These are phyloP conservation scores for Gobionotothen gibberifrons DNA, from an alignment of 2,797 vertebrate genomes.

Conservation along the genomic window DNA sequence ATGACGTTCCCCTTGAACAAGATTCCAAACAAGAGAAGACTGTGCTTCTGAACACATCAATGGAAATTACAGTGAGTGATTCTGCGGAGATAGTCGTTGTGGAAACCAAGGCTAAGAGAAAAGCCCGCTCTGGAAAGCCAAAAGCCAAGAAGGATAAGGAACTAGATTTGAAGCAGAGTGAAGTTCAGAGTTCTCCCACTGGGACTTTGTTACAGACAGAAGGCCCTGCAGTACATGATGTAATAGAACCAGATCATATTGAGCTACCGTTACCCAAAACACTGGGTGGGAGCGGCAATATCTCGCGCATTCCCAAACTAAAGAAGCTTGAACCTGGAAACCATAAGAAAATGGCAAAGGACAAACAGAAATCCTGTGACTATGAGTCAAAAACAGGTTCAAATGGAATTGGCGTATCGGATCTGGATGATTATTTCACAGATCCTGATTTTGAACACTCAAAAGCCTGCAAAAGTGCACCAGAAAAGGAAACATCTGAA, in stretches of 20 bases:
- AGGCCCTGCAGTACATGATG: not conserved
- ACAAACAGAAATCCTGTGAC: slow-evolving; percentile 12
- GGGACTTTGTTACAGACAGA: slow-evolving; percentile 7
- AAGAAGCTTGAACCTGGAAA: slow-evolving; percentile 30
- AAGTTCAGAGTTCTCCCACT: not conserved
- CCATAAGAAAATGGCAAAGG: slow-evolving; percentile 39
- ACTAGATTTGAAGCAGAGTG: not conserved
- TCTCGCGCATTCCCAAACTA: slow-evolving; percentile 66
- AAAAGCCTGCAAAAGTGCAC: slow-evolving; percentile 2
- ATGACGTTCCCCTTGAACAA: not conserved
- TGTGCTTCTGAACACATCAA: slow-evolving; percentile 68
- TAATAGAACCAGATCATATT: not conserved
- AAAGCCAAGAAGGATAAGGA: slow-evolving; percentile 40
- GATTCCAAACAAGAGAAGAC: slow-evolving; percentile 62
- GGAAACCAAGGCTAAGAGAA: slow-evolving; percentile 66
- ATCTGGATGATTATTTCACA: slow-evolving; percentile 67
- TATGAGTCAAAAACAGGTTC: not conserved
- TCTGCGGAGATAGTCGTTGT: slow-evolving; percentile 73
- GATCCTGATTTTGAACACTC: slow-evolving; percentile 35
- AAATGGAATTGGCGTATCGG: not conserved
- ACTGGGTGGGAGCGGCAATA: not conserved
- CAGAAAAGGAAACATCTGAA: slow-evolving; percentile 15
- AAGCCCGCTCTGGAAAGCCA: not conserved
- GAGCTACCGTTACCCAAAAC: slow-evolving; percentile 11
- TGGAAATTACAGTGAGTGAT: slow-evolving; percentile 80